A percentile compares a stretch with the other conserved stretches of the same genome.
Evolutionary conservation across 2,888 invertebrate genomes (phyloP).

Genomic region (Epistrophella euchroma): DNA sequence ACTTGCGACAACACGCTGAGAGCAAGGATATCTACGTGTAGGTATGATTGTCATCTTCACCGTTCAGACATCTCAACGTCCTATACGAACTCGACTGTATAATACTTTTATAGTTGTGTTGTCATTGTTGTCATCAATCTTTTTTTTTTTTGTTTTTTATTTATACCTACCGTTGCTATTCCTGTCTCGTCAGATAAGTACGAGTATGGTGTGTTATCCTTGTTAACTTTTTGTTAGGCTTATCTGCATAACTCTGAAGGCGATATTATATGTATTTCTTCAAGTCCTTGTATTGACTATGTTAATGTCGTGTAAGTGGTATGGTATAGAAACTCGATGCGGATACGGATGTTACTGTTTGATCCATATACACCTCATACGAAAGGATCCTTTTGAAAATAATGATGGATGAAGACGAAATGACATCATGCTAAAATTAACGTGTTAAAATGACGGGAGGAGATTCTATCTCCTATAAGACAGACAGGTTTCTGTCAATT

Average conservation of each 20-base stretch:
- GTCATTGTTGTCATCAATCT: slow-evolving; percentile 74
- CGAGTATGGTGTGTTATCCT: slow-evolving; percentile 32
- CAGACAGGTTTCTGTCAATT: slow-evolving; percentile 35
- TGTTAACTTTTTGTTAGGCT: slow-evolving; percentile 62
- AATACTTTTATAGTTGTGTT: slow-evolving; percentile 31
- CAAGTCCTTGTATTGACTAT: slow-evolving; percentile 67
- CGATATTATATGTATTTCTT: slow-evolving; percentile 13
- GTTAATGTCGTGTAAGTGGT: slow-evolving; percentile 59
- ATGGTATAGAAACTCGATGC: slow-evolving; percentile 4
- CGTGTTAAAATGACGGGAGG: neutral
- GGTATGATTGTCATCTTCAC: slow-evolving; percentile 63
- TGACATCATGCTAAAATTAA: slow-evolving; percentile 40
- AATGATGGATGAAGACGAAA: slow-evolving; percentile 44
- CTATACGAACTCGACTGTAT: neutral
- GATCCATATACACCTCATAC: neutral
- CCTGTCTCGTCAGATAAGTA: slow-evolving; percentile 41
- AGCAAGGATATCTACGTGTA: slow-evolving; percentile 15
- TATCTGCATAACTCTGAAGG: slow-evolving; percentile 57
- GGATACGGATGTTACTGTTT: slow-evolving; percentile 26
- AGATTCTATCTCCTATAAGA: neutral
- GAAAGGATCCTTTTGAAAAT: slow-evolving; percentile 35
- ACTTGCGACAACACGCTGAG: slow-evolving; percentile 55
- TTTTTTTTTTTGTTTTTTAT: slow-evolving; percentile 31
- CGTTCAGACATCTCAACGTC: slow-evolving; percentile 50
- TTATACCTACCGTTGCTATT: slow-evolving; percentile 16